Conservation (phyloP, 2,113 vertebrate species). For the Prochilodus magdalenae region DNA sequence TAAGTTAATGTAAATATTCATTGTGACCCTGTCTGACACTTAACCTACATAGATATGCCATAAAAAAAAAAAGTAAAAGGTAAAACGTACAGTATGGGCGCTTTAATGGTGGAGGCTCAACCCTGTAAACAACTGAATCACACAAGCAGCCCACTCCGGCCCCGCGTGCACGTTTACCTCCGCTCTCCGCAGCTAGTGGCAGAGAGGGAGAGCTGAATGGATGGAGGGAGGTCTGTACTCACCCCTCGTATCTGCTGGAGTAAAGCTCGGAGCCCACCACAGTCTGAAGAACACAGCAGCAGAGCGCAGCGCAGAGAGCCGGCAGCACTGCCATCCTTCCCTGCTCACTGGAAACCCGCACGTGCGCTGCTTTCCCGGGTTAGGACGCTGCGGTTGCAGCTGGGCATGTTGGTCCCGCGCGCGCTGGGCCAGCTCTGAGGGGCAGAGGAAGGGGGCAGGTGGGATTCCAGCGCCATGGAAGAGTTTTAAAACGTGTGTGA, state of each 20-base stretch:
- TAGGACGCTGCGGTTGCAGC: not conserved
- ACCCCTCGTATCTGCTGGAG: constrained; percentile 81
- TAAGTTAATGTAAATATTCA: no score
- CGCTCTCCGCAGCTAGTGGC: no score
- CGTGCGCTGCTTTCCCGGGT: not conserved
- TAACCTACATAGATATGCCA: no score
- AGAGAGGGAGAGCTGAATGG: not conserved
- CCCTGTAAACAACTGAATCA: no score
- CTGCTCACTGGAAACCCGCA: not conserved
- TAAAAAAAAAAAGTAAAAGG: no score
- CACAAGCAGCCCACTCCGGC: no score
- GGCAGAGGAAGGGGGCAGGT: not conserved
- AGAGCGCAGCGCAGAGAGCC: not conserved
- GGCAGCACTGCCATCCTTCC: not conserved
- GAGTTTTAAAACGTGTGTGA: not conserved
- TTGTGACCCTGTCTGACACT: no score
- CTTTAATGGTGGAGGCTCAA: no score
- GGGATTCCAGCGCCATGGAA: not conserved
- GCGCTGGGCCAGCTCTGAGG: not conserved
- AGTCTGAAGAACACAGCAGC: constrained; percentile 9
- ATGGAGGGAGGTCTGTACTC: constrained; percentile 62
- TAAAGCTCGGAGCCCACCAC: constrained; percentile 68
- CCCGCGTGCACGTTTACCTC: no score
- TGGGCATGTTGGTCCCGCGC: not conserved
- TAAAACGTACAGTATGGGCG: no score